A percentile compares a stretch with the other conserved stretches of the same genome.
Evolutionary conservation across 2,888 invertebrate species (phyloP).

Genomic region (Nezara viridula): DNA sequence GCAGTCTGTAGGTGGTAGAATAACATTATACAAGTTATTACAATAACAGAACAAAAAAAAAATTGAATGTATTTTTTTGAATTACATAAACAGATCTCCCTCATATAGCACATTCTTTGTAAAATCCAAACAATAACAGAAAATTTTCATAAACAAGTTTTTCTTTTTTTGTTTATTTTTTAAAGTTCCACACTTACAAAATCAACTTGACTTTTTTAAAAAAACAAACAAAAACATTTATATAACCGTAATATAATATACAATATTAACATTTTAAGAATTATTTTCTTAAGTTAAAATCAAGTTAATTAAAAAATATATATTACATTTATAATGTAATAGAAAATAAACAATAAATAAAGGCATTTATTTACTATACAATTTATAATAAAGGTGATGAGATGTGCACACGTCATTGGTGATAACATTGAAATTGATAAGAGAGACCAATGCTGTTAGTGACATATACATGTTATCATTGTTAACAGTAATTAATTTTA

Average conservation of each 20-base stretch:
- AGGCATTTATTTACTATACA: conserved; percentile 33
- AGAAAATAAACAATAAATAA: conserved; percentile 44
- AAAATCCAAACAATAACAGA: background rate
- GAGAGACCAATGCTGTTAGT: conserved; percentile 44
- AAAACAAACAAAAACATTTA: background rate
- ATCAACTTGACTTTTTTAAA: background rate
- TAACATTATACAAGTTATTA: background rate
- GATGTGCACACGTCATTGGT: conserved; percentile 9
- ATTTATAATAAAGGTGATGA: conserved; percentile 7
- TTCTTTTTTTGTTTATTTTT: no score
- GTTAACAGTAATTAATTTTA: conserved; percentile 20
- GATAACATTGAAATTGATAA: conserved; percentile 24
- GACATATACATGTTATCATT: background rate
- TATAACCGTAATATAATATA: conserved; percentile 28
- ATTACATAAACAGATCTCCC: background rate
- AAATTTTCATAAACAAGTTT: background rate
- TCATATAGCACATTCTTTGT: background rate
- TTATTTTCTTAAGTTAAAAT: background rate
- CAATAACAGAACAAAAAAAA: background rate
- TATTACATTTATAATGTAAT: conserved; percentile 1
- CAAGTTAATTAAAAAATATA: conserved; percentile 10
- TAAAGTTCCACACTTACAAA: background rate
- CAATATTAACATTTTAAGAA: conserved; percentile 45
- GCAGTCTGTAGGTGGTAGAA: conserved; percentile 15
- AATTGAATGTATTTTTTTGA: background rate